These are phyloP conservation scores for Pangasius djambal DNA, from an alignment of 2,797 vertebrate genomes.

Conservation along the genomic window DNA sequence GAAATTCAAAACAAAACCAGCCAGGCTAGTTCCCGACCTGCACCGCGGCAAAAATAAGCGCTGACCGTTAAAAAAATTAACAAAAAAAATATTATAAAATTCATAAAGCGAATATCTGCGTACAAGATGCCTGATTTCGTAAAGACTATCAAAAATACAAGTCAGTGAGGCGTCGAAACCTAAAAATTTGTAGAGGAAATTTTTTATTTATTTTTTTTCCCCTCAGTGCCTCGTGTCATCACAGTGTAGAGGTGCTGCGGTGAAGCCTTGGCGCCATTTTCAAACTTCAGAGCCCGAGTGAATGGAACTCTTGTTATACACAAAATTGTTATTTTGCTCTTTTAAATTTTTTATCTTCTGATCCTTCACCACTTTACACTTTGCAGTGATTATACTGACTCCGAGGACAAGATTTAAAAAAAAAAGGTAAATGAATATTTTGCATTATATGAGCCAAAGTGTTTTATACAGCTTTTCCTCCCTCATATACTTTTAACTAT, in stretches of 20 bases:
- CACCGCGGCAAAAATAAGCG: constrained; percentile 67
- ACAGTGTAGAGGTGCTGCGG: constrained; percentile 63
- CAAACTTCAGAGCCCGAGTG: constrained; percentile 74
- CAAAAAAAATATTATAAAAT: constrained; percentile 76
- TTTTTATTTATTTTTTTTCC: constrained; percentile 74
- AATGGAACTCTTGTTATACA: constrained; percentile 69
- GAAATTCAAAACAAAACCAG: constrained; percentile 77
- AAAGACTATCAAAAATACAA: constrained; percentile 49
- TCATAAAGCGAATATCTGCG: constrained; percentile 60
- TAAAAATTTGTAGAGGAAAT: constrained; percentile 58
- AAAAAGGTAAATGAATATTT: constrained; percentile 48
- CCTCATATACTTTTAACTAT: neutral
- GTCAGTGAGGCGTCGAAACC: constrained; percentile 40
- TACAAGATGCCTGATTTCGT: neutral
- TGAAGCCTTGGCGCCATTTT: constrained; percentile 77
- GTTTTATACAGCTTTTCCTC: neutral
- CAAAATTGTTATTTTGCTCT: constrained; percentile 56
- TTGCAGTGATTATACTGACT: constrained; percentile 5
- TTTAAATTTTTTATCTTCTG: constrained; percentile 19
- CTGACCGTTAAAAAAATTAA: constrained; percentile 72
- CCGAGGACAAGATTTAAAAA: constrained; percentile 8
- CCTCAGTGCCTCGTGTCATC: constrained; percentile 62
- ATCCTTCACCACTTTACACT: neutral
- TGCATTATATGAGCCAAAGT: neutral
- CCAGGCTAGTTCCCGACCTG: constrained; percentile 70